phyloP scores from a whole-genome alignment of 2,113 vertebrate genomes.

The Saguinus midas region DNA sequence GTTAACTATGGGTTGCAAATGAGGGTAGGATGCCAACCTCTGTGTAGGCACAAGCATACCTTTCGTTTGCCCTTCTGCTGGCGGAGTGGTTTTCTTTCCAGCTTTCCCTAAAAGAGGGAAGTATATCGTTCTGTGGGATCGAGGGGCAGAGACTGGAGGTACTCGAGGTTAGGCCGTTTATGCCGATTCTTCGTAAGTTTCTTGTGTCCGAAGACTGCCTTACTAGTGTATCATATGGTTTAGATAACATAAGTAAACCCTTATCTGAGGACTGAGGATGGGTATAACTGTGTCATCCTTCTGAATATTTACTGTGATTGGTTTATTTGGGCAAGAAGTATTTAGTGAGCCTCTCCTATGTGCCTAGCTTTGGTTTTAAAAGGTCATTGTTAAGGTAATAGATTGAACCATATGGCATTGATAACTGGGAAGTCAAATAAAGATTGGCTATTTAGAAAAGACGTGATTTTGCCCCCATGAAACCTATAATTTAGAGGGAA shows the following conservation, averaged over 20 bases:
- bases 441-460: neutral
- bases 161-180: neutral
- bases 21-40: neutral
- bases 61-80: neutral
- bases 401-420: neutral
- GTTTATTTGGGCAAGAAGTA: neutral
- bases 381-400: neutral
- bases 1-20: neutral
- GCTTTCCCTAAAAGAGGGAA: neutral
- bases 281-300: neutral
- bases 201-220: neutral
- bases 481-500: neutral
- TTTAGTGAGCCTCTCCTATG: neutral
- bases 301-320: neutral
- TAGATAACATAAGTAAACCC: neutral
- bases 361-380: neutral
- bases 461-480: neutral
- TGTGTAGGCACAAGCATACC: neutral
- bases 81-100: neutral
- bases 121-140: neutral
- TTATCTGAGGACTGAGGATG: neutral
- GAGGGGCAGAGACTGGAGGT: neutral
- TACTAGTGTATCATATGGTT: neutral
- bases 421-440: constrained; percentile 1
- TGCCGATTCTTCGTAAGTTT: neutral